phyloP scores from a whole-genome alignment of 2,113 vertebrate species.

The Uria aalge region DNA sequence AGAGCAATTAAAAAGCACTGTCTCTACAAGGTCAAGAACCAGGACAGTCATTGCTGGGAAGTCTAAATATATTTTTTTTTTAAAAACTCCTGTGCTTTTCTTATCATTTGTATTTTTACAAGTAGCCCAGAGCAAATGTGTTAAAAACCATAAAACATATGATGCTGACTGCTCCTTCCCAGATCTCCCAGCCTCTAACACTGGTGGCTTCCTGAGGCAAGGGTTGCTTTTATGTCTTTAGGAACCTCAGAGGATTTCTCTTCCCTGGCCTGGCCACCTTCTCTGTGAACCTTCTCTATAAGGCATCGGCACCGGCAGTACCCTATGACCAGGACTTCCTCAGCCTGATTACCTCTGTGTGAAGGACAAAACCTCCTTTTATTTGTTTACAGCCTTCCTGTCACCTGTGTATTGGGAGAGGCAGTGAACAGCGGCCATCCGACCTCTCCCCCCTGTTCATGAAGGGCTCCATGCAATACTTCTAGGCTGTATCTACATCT shows the following conservation, averaged over 20 bases:
- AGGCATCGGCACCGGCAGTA: neutral
- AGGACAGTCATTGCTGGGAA: neutral
- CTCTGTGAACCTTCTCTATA: neutral
- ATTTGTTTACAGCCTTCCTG: neutral
- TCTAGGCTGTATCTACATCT: neutral
- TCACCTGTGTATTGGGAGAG: rapidly evolving
- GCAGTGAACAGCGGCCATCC: rapidly evolving
- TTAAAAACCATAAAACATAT: neutral
- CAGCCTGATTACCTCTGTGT: rapidly evolving
- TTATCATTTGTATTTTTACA: neutral
- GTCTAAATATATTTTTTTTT: neutral
- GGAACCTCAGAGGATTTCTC: neutral
- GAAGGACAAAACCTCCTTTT: neutral
- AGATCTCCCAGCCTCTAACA: neutral
- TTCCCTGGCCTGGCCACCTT: neutral
- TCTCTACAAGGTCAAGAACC: neutral
- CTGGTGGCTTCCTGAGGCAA: neutral
- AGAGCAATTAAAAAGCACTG: neutral
- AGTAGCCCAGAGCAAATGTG: neutral
- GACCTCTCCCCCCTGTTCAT: neutral
- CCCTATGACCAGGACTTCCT: neutral
- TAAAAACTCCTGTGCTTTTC: neutral
- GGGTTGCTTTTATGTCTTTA: neutral
- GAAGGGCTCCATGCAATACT: neutral
- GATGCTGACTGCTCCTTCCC: neutral